These are phyloP conservation scores for Phalacrocorax carbo DNA, from an alignment of 2,113 vertebrate species.

Conservation along the genomic window DNA sequence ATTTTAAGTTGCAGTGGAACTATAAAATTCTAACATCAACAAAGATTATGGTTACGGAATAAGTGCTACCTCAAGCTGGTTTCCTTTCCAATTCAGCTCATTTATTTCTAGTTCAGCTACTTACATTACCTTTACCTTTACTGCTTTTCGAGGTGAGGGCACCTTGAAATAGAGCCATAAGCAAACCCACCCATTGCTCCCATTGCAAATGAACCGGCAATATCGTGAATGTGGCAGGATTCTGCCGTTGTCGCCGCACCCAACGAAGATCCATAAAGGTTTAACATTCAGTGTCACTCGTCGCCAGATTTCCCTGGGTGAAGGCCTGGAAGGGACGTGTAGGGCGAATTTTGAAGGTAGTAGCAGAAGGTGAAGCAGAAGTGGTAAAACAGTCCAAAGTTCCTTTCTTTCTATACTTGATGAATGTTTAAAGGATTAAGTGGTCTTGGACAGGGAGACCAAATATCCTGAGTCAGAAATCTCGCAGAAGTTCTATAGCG, in stretches of 20 bases:
- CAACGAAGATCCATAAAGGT: accelerated
- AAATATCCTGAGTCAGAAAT: neutral
- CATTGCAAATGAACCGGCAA: neutral
- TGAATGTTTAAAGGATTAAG: neutral
- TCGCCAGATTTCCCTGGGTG: neutral
- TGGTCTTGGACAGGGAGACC: neutral
- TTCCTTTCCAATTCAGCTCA: neutral
- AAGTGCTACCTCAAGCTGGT: neutral
- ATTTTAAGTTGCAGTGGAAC: neutral
- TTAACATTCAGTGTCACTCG: accelerated
- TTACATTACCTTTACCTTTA: neutral
- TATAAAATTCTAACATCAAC: neutral
- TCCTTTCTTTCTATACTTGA: neutral
- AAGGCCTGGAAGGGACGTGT: neutral
- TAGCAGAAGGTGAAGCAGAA: neutral
- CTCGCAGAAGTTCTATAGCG: neutral
- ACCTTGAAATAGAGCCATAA: neutral
- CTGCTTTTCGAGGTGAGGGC: neutral
- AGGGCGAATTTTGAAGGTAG: neutral
- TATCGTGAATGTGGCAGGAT: neutral
- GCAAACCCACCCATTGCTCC: neutral
- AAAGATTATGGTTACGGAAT: neutral
- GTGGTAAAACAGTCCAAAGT: neutral
- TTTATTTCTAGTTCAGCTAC: neutral
- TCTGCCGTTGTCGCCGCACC: neutral